Evolutionary conservation across 2,113 vertebrate species (phyloP).

Genomic region (Octodon degus): DNA sequence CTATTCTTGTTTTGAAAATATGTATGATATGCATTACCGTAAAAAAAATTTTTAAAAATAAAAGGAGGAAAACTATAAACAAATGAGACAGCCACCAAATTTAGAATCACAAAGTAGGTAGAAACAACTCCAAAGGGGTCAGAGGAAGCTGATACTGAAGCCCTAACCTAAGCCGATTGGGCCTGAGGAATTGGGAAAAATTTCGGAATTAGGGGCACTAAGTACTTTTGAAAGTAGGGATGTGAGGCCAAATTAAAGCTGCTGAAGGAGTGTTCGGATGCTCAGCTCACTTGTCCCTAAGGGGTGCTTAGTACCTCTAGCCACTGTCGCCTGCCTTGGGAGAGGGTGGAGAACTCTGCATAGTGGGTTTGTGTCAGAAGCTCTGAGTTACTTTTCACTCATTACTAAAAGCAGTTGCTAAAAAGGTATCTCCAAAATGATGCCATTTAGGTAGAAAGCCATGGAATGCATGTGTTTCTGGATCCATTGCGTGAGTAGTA

Average conservation of each 20-base stretch:
- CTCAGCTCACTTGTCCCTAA: neutral
- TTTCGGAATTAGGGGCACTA: neutral
- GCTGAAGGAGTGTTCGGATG: neutral
- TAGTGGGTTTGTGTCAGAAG: neutral
- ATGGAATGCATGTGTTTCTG: neutral
- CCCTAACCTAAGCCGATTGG: neutral
- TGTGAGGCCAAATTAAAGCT: neutral
- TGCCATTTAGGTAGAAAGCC: neutral
- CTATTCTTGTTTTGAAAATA: no score
- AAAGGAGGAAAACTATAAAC: constrained; percentile 15
- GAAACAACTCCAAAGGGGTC: neutral
- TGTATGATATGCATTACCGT: no score
- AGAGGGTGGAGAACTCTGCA: neutral
- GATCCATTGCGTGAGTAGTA: neutral
- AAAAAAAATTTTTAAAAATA: neutral
- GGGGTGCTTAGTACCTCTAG: neutral
- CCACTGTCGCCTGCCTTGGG: neutral
- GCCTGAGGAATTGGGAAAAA: neutral
- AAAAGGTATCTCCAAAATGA: neutral
- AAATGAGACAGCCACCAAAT: neutral
- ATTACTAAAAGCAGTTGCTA: neutral
- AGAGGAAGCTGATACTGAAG: neutral
- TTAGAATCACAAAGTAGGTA: neutral
- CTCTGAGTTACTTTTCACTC: neutral
- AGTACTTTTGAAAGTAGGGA: neutral